Evolutionary conservation across 2,888 invertebrate genomes (phyloP), one percentile per base, ranked within the genome.

Genomic region (Standfussiana lucernea): DNA sequence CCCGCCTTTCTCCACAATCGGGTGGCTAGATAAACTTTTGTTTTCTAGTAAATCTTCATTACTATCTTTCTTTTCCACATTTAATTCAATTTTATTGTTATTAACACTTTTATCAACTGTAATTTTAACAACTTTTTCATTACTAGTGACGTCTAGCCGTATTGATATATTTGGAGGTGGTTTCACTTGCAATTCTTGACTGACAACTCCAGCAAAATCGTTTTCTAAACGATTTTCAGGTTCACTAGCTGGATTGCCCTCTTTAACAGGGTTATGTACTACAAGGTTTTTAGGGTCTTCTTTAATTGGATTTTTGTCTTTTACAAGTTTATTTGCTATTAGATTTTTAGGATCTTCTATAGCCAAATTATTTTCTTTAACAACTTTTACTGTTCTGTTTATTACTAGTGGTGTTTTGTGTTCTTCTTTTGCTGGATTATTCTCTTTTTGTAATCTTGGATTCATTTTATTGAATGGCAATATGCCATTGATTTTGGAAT

Each of bases 391-490:
- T 1, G 35, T 64, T 68, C 61, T 83, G 47, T 82, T 82, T n/a
- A 62, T 1, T 73, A 70, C 7, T 40, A 37, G 21, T 32, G 40
- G 15, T n/a, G 37, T 47, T 74, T 73, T 82, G 13, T 47, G 84
- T 42, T 94, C 94, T 59, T 94, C 92, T 78, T 92, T 93, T 8
- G 85, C 72, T 24, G 95, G 94, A 87, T 94, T 92, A 75, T 96
- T 96, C 85, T 96, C 96, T 91, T 96, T 96, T 92, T 96, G 96
- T 82, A 93, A 88, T 85, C 91, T 95, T 71, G 87, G 89, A 73
- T 75, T 88, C n/a, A 85, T 71, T 74, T 87, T 87, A 83, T 88
- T 90, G 56, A 89, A 77, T 67, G 87, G 75, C 66, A 87, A 80
- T 61, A 80, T 82, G 77, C 89, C 87, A 79, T 91, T 93, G 75